phyloP scores from a whole-genome alignment of 2,113 vertebrate species.

The Oryzias woworae region DNA sequence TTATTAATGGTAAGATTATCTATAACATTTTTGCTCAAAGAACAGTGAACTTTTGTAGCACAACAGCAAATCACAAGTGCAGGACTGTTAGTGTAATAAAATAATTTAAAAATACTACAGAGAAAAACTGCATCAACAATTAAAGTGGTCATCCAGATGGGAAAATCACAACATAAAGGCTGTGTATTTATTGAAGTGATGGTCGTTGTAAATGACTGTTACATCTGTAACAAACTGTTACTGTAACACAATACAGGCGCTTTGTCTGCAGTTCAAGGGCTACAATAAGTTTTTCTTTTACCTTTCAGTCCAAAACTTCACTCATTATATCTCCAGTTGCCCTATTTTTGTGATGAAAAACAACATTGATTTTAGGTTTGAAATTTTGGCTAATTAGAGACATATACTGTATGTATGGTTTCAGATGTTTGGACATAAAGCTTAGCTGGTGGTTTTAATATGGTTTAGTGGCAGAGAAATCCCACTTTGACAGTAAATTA shows the following conservation, averaged over 20 bases:
- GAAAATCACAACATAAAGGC: no score
- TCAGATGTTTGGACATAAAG: slow-evolving; percentile 7
- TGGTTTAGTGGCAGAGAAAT: slow-evolving; percentile 26
- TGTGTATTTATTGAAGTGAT: no score
- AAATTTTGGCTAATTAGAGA: slow-evolving; percentile 24
- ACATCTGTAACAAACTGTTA: no score
- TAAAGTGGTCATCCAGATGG: no score
- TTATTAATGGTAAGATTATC: no score
- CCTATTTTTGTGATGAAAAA: slow-evolving; percentile 3
- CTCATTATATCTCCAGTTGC: not conserved
- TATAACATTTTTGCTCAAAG: no score
- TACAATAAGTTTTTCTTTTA: not conserved
- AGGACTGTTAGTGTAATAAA: no score
- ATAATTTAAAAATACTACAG: no score
- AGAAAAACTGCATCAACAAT: no score
- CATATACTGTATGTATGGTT: not conserved
- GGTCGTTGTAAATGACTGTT: no score
- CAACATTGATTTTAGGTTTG: slow-evolving; percentile 6
- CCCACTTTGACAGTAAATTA: slow-evolving; percentile 51
- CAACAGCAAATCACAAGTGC: no score
- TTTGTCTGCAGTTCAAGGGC: not conserved
- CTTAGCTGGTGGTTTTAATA: slow-evolving; percentile 41
- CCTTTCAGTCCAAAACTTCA: not conserved
- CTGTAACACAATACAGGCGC: not conserved
- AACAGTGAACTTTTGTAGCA: no score